Percentiles rank a stretch among this genome's conserved stretches.
phyloP scores from a whole-genome alignment of 2,113 vertebrate genomes.

The Balaeniceps rex region DNA sequence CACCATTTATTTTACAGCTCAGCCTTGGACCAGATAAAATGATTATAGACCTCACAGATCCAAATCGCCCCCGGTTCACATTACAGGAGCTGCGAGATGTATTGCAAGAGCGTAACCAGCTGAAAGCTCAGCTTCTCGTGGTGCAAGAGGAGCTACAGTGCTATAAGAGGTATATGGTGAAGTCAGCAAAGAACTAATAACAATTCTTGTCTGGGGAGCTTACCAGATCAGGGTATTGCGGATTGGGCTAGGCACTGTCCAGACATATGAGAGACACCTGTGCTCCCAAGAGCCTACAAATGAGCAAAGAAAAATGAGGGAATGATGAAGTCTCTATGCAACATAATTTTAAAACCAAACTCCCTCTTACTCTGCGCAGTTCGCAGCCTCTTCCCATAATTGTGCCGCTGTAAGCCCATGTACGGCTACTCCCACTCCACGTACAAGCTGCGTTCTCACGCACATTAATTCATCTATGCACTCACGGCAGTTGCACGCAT shows the following conservation, averaged over 20 bases:
- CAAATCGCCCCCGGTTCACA: constrained; percentile 92
- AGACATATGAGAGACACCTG: not conserved
- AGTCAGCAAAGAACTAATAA: not conserved
- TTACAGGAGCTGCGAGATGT: constrained; percentile 94
- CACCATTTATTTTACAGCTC: constrained; percentile 58
- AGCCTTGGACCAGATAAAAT: constrained; percentile 83
- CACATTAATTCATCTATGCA: not conserved
- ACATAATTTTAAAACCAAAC: not conserved
- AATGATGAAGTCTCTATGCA: not conserved
- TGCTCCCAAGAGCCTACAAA: not conserved
- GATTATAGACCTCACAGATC: constrained; percentile 88
- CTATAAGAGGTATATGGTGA: constrained; percentile 82
- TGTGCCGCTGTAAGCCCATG: accelerated
- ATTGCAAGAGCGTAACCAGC: constrained; percentile 91
- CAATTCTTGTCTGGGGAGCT: not conserved
- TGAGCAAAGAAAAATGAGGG: not conserved
- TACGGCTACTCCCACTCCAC: not conserved
- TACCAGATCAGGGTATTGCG: not conserved
- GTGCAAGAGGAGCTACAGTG: constrained; percentile 91
- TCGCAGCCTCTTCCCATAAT: not conserved
- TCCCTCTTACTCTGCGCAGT: not conserved
- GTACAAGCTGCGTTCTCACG: not conserved
- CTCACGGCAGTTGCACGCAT: not conserved
- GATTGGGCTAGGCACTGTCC: not conserved
- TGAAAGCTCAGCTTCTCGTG: constrained; percentile 91